Evolutionary conservation across 92 coral and sea anemone species (phyloP), one percentile per base, ranked within the genome.

Genomic region (Ricordea florida): DNA sequence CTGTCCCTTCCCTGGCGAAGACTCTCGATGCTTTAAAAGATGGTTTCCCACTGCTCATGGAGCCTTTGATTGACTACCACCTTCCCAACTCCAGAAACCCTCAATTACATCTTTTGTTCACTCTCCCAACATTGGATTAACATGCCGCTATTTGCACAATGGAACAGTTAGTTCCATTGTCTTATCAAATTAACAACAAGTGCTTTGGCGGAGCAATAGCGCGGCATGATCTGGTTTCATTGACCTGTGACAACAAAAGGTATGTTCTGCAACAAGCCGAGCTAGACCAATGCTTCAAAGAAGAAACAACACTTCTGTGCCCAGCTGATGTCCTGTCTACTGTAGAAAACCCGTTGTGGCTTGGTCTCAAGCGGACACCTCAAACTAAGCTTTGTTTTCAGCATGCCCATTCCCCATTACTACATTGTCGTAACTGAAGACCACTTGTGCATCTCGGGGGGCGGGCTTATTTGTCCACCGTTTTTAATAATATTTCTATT

Each of bases 41-140:
- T 0, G 64, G 76, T 0, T 49, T 49, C 6, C 62, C 76, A 0
- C 22, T 69, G 15, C n/a, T 69, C 1, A 30, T 69, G 13, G 41
- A 69, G 22, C 76, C 76, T 0, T 9, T 69, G 10, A 11, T 50
- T 0, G 64, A 69, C 2, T 48, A 2, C 6, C 62, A 69, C 5
- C 17, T 45, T 16, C 62, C 55, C 33, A 48, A 4, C 9, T 30
- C 24, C 0, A 10, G 62, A 10, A 30, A 60, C 31, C 3, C 45
- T 0, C 69, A 44, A 10, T 3, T 74, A 16, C 81, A 74, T n/a
- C 31, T 74, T 23, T 35, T 74, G 34, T 48, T 61, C 24, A 60
- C 62, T 1, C 37, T 74, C 0, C 81, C 81, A 4, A 14, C 16
- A 20, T 3, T 74, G 0, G 10, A 10, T 27, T 1, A n/a, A 2